phyloP scores from a whole-genome alignment of 35 echinoderm and acorn worm species.

The Apostichopus parvimensis region DNA sequence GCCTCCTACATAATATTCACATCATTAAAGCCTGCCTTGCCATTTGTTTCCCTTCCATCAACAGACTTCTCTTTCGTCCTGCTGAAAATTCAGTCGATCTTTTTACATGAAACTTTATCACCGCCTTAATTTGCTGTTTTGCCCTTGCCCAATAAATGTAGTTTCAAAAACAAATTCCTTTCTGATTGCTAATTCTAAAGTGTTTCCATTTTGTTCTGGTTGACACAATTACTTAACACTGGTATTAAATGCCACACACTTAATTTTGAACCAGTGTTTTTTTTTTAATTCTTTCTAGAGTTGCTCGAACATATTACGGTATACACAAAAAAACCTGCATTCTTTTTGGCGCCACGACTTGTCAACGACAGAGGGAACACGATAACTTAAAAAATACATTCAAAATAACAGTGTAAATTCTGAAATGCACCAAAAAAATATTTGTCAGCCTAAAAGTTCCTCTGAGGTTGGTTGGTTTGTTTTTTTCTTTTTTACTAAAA shows the following conservation, averaged over 20 bases:
- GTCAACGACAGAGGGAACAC: too few relatives aligned
- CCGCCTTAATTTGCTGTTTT: neutral
- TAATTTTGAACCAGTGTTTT: neutral
- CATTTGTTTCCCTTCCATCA: neutral
- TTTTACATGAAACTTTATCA: neutral
- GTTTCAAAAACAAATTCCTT: neutral
- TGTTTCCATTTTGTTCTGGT: neutral
- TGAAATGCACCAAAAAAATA: too few relatives aligned
- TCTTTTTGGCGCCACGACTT: too few relatives aligned
- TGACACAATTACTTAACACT: neutral
- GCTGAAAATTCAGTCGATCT: neutral
- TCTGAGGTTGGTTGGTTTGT: too few relatives aligned
- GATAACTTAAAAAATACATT: too few relatives aligned
- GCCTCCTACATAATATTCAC: too few relatives aligned
- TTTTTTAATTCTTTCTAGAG: neutral
- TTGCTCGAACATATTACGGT: neutral
- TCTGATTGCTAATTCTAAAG: neutral
- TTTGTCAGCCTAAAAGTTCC: too few relatives aligned
- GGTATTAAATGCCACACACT: neutral
- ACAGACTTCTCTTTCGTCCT: neutral
- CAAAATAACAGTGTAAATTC: too few relatives aligned
- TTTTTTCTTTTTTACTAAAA: neutral
- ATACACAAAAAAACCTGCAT: too few relatives aligned
- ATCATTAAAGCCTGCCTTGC: too few relatives aligned
- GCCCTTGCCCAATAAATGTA: too few relatives aligned